Percentiles rank a stretch among this genome's conserved stretches.
These are phyloP conservation scores for Mallotus villosus DNA, from an alignment of 2,797 vertebrate genomes.

Conservation along the genomic window DNA sequence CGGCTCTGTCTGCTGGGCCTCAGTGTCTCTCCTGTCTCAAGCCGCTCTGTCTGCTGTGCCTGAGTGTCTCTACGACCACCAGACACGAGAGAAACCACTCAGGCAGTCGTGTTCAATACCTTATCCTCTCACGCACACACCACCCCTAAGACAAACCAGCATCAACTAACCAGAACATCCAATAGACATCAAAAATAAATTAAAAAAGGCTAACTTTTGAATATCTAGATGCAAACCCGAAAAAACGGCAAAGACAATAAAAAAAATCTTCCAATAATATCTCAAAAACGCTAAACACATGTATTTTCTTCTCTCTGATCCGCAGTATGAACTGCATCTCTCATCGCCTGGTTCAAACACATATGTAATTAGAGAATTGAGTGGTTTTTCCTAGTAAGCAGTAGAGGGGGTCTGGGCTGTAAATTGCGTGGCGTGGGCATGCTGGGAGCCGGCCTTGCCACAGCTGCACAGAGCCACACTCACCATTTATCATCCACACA, in stretches of 20 bases:
- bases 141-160: neutral
- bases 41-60: neutral
- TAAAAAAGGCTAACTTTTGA: neutral
- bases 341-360: slow-evolving; percentile 61
- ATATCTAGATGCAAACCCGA: neutral
- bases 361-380: slow-evolving; percentile 74
- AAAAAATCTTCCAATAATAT: slow-evolving; percentile 37
- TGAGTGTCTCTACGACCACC: neutral
- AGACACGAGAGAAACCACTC: neutral
- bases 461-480: slow-evolving; percentile 73
- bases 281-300: neutral
- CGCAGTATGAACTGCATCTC: slow-evolving; percentile 55
- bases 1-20: neutral
- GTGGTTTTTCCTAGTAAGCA: slow-evolving; percentile 47
- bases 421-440: slow-evolving; percentile 71
- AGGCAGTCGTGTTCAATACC: too few species aligned
- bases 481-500: slow-evolving; percentile 78
- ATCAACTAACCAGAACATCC: neutral
- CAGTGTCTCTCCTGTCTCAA: too few species aligned
- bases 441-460: slow-evolving; percentile 72
- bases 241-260: too few species aligned
- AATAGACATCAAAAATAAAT: neutral
- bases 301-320: slow-evolving; percentile 45
- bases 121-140: neutral
- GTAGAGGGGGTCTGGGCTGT: slow-evolving; percentile 63